Conservation (phyloP, 1,140 invertebrate genomes). For the Heterodera schachtii region DNA sequence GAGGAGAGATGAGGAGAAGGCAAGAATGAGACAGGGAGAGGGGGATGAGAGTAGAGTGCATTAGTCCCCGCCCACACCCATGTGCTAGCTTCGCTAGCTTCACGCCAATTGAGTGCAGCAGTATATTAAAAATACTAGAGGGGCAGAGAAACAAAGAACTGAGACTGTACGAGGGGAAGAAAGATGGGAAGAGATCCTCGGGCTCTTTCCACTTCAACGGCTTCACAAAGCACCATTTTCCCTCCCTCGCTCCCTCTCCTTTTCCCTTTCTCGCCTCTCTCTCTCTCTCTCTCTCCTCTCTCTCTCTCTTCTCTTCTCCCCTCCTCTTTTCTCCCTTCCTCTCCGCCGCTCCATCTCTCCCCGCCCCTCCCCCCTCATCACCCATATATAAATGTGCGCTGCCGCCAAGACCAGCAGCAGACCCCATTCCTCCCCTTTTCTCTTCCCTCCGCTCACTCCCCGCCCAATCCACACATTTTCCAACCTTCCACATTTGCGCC, state of each 20-base stretch:
- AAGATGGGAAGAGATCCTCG: too few relatives aligned
- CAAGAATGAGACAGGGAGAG: neutral
- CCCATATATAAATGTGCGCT: slow-evolving; percentile 14
- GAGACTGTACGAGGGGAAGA: neutral
- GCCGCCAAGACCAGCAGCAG: slow-evolving; percentile 6
- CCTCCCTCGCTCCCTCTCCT: too few relatives aligned
- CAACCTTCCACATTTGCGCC: slow-evolving; percentile 10
- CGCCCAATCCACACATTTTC: slow-evolving; percentile 3
- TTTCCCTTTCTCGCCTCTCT: too few relatives aligned
- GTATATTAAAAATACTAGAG: too few relatives aligned
- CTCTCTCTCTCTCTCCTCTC: neutral
- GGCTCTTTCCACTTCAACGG: too few relatives aligned
- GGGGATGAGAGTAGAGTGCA: too few relatives aligned
- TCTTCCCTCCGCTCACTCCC: neutral
- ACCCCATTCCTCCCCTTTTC: neutral
- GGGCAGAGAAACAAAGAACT: neutral
- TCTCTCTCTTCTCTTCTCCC: neutral
- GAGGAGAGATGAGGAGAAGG: neutral
- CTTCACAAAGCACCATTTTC: too few relatives aligned
- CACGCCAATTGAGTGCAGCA: neutral
- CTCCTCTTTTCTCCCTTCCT: neutral
- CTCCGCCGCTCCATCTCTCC: neutral
- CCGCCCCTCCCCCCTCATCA: neutral
- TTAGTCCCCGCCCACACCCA: too few relatives aligned
- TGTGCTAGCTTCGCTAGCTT: too few relatives aligned